phyloP scores from a whole-genome alignment of 2,888 invertebrate species.

The Sialis lutaria region DNA sequence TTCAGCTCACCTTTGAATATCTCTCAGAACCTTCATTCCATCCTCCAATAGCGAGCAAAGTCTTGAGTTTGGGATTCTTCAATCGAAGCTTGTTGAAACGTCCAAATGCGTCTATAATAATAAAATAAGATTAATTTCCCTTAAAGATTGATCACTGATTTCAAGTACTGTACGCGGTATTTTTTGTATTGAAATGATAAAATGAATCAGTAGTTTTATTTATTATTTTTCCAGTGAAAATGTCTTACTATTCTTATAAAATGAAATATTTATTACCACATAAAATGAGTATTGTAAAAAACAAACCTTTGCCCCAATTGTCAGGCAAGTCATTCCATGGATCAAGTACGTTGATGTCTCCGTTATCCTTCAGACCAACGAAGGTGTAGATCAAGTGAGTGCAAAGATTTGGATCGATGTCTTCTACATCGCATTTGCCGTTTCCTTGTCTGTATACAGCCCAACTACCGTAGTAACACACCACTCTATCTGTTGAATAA shows the following conservation, averaged over 20 bases:
- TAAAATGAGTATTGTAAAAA: too few relatives aligned
- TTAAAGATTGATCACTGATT: too few relatives aligned
- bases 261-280: too few relatives aligned
- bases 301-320: slow-evolving; percentile 33
- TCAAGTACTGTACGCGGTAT: too few relatives aligned
- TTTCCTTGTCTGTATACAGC: slow-evolving; percentile 43
- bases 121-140: too few relatives aligned
- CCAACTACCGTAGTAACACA: slow-evolving; percentile 68
- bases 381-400: slow-evolving; percentile 64
- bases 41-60: slow-evolving; percentile 46
- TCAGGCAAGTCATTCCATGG: slow-evolving; percentile 43
- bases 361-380: slow-evolving; percentile 38
- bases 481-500: slow-evolving; percentile 33
- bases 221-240: too few relatives aligned
- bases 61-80: slow-evolving; percentile 32
- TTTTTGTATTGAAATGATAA: too few relatives aligned
- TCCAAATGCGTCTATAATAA: slow-evolving; percentile 29
- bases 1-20: slow-evolving; percentile 2
- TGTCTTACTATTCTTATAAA: too few relatives aligned
- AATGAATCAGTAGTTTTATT: too few relatives aligned
- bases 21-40: slow-evolving; percentile 35
- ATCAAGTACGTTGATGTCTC: slow-evolving; percentile 37
- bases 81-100: slow-evolving; percentile 35
- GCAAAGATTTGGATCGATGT: slow-evolving; percentile 50
- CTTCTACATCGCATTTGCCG: slow-evolving; percentile 45